These are phyloP conservation scores for Arrhamphus sclerolepis DNA, from an alignment of 2,797 vertebrate species.

Conservation along the genomic window DNA sequence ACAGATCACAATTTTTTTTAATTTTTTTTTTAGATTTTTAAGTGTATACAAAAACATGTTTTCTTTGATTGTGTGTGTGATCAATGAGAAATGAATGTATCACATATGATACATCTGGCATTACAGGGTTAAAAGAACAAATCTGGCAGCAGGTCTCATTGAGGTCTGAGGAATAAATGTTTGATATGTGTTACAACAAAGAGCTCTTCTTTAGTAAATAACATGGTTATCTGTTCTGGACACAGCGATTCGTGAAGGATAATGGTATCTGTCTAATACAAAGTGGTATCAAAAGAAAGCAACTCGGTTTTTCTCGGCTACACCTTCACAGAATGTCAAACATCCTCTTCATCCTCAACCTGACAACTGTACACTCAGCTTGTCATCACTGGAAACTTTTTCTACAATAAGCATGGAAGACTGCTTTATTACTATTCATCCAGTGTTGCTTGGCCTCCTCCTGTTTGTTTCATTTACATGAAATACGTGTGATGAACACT, in stretches of 20 bases:
- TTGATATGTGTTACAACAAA: too few species aligned
- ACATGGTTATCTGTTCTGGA: too few species aligned
- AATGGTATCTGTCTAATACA: slow-evolving; percentile 3
- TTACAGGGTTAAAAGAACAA: too few species aligned
- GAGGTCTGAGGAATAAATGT: too few species aligned
- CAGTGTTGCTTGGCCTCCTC: slow-evolving; percentile 12
- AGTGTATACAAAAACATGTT: too few species aligned
- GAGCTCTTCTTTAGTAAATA: too few species aligned
- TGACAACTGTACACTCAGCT: slow-evolving; percentile 3
- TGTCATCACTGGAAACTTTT: slow-evolving; percentile 1
- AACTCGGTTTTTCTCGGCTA: not conserved
- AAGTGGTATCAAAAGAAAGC: slow-evolving; percentile 10
- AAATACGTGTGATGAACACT: slow-evolving; percentile 23
- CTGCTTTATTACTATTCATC: slow-evolving; percentile 14
- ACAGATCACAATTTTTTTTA: too few species aligned
- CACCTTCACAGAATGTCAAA: not conserved
- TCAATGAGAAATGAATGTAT: too few species aligned
- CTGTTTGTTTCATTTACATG: slow-evolving; percentile 17
- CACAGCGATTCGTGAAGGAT: slow-evolving; percentile 8
- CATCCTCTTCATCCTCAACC: slow-evolving; percentile 1
- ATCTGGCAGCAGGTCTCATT: too few species aligned
- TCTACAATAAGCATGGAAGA: slow-evolving; percentile 5
- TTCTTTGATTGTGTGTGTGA: too few species aligned
- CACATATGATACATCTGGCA: too few species aligned
- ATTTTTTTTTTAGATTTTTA: too few species aligned